phyloP scores from a whole-genome alignment of 2,113 vertebrate species.

The Montifringilla adamsi region DNA sequence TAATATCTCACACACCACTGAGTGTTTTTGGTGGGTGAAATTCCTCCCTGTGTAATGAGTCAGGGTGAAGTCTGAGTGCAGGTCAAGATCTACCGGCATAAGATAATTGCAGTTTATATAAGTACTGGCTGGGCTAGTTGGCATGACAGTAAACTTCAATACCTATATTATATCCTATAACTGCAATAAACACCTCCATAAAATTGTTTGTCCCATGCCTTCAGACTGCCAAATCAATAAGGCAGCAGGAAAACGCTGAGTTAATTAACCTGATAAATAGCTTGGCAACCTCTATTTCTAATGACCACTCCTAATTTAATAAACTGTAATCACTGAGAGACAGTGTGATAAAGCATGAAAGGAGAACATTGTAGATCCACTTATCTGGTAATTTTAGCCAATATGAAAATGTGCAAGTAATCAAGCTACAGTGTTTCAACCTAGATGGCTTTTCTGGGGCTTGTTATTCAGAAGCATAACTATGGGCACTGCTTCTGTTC shows the following conservation, averaged over 20 bases:
- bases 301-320: background rate
- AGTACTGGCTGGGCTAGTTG: background rate
- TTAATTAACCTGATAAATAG: slow-evolving; percentile 35
- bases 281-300: background rate
- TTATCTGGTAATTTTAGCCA: background rate
- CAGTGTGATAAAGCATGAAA: background rate
- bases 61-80: background rate
- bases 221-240: slow-evolving; percentile 16
- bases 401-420: background rate
- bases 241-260: background rate
- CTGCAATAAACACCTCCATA: background rate
- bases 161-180: background rate
- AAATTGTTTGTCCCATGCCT: background rate
- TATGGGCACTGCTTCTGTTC: background rate
- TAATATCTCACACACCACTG: background rate
- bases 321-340: background rate
- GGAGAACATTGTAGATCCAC: background rate
- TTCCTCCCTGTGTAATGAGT: background rate
- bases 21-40: background rate
- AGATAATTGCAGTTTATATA: background rate
- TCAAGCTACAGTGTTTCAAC: background rate
- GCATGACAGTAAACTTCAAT: background rate
- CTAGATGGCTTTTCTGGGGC: background rate
- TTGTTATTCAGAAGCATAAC: background rate
- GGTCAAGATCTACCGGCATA: background rate